These are phyloP conservation scores for Cephonodes hylas DNA, from an alignment of 2,888 invertebrate species.

Conservation along the genomic window DNA sequence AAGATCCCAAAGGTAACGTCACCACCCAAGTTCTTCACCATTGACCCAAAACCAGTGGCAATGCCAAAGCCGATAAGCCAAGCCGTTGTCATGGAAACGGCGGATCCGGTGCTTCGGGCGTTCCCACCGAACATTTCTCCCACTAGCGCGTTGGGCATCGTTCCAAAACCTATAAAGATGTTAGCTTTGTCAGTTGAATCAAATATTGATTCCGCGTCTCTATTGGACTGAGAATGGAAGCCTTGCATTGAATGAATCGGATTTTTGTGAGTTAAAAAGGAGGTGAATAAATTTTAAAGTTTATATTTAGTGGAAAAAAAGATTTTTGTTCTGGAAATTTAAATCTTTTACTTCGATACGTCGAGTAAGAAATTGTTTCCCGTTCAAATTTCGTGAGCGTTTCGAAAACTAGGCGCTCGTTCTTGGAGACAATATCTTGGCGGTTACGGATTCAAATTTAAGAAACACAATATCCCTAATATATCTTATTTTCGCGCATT, in stretches of 20 bases:
- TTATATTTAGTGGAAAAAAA: background rate
- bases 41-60: conserved; percentile 38
- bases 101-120: conserved; percentile 44
- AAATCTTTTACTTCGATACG: too few species aligned
- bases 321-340: too few species aligned
- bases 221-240: background rate
- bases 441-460: too few species aligned
- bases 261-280: too few species aligned
- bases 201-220: background rate
- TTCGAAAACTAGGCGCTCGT: too few species aligned
- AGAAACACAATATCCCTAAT: too few species aligned
- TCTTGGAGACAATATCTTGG: too few species aligned
- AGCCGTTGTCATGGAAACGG: conserved; percentile 44
- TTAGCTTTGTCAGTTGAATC: background rate
- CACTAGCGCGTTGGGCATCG: conserved; percentile 43
- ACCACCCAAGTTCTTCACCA: conserved; percentile 38
- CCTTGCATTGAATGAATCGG: background rate
- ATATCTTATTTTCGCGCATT: too few species aligned
- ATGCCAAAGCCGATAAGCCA: conserved; percentile 49
- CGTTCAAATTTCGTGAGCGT: too few species aligned
- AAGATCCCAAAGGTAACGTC: conserved; percentile 47
- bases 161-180: conserved; percentile 40
- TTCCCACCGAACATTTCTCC: conserved; percentile 49
- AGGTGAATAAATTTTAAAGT: background rate
- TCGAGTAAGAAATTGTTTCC: too few species aligned